Evolutionary conservation across 2,888 invertebrate species (phyloP).

Genomic region (Phaedon cochleariae): DNA sequence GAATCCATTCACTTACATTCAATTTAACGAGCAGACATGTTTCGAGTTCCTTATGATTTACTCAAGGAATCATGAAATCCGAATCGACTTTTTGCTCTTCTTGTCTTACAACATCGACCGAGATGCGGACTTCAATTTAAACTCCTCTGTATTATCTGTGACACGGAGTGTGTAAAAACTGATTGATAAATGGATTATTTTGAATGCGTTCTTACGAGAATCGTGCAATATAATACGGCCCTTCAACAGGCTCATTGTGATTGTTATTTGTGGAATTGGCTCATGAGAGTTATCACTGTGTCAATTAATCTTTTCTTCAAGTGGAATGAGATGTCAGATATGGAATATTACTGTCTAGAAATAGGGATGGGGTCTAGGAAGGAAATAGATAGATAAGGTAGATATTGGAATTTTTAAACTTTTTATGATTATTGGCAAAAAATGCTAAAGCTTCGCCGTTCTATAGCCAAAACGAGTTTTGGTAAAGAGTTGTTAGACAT

Average conservation of each 20-base stretch:
- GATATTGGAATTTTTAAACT: too few species aligned
- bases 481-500: too few species aligned
- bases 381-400: too few species aligned
- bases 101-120: not conserved
- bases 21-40: slow-evolving; percentile 38
- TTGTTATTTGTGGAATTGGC: not conserved
- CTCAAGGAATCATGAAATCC: slow-evolving; percentile 11
- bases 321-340: not conserved
- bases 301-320: not conserved
- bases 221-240: not conserved
- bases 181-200: not conserved
- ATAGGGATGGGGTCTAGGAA: too few species aligned
- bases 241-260: not conserved
- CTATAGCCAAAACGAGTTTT: too few species aligned
- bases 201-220: not conserved
- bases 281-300: not conserved
- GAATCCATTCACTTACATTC: slow-evolving; percentile 25
- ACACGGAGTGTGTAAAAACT: not conserved
- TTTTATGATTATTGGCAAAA: too few species aligned
- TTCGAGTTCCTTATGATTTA: slow-evolving; percentile 29
- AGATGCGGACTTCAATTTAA: slow-evolving; percentile 4
- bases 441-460: too few species aligned
- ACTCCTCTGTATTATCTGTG: not conserved
- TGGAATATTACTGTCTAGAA: not conserved
- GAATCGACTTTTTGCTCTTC: not conserved